A percentile compares a stretch with the other conserved stretches of the same genome.
These are phyloP conservation scores for Germaria angustata DNA, from an alignment of 2,888 invertebrate genomes.

Conservation along the genomic window DNA sequence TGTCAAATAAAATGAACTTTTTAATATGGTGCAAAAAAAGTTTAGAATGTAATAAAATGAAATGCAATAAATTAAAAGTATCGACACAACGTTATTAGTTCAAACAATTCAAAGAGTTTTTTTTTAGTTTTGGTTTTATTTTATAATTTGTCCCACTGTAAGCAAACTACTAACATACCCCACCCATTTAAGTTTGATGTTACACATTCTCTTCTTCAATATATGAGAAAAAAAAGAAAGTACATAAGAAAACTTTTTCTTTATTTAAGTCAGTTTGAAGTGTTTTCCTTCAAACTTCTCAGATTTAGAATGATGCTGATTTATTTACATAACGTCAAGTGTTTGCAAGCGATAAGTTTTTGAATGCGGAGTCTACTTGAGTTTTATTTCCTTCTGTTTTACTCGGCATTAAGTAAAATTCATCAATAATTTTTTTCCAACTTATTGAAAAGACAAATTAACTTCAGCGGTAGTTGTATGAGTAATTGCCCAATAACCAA, in stretches of 20 bases:
- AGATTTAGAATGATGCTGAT: slow-evolving; percentile 57
- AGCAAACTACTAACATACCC: background rate
- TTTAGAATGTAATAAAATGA: no score
- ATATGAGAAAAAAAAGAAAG: background rate
- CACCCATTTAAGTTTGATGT: background rate
- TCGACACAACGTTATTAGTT: no score
- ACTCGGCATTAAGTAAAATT: background rate
- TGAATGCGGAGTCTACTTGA: slow-evolving; percentile 5
- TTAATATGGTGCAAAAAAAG: background rate
- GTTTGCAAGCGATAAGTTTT: slow-evolving; percentile 50
- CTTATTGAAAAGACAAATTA: no score
- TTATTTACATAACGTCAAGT: slow-evolving; percentile 63
- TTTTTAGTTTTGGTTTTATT: background rate
- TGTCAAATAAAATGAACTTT: background rate
- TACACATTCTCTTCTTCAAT: background rate
- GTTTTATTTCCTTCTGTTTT: background rate
- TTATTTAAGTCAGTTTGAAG: slow-evolving; percentile 46
- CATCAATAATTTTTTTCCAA: background rate
- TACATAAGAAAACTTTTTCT: slow-evolving; percentile 46
- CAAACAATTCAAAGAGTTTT: no score
- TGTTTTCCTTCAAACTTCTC: slow-evolving; percentile 39
- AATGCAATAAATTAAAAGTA: no score
- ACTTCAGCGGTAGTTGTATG: no score
- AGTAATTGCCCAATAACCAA: no score
- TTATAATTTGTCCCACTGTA: background rate